A percentile compares a stretch with the other conserved stretches of the same genome.
Conservation (phyloP, 2,797 vertebrate species). For the Darevskia mixta region DNA sequence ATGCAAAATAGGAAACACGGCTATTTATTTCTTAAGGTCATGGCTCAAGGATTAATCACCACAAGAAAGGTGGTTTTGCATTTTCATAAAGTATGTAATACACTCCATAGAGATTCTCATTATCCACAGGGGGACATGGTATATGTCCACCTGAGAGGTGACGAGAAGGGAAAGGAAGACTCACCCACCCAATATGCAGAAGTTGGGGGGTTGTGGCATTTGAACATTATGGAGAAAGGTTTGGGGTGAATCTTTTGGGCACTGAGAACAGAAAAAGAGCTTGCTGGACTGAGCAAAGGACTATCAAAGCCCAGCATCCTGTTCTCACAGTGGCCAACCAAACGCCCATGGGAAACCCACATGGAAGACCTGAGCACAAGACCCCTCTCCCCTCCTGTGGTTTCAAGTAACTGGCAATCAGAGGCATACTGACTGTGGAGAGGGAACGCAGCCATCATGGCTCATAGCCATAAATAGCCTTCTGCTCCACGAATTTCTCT, state of each 20-base stretch:
- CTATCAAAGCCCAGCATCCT: too few species aligned
- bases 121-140: neutral
- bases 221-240: neutral
- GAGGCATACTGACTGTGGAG: too few species aligned
- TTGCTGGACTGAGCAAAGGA: too few species aligned
- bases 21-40: neutral
- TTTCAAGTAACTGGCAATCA: too few species aligned
- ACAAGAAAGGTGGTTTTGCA: conserved; percentile 14
- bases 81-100: conserved; percentile 1
- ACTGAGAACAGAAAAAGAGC: neutral
- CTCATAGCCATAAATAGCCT: too few species aligned
- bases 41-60: conserved; percentile 22
- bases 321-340: too few species aligned
- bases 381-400: too few species aligned
- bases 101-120: conserved; percentile 5
- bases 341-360: too few species aligned
- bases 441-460: too few species aligned
- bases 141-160: neutral
- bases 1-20: neutral
- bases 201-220: neutral
- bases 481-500: too few species aligned
- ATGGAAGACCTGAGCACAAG: too few species aligned
- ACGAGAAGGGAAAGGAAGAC: neutral
- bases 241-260: too few species aligned
- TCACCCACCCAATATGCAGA: neutral